A percentile compares a stretch with the other conserved stretches of the same genome.
phyloP scores from a whole-genome alignment of 2,888 invertebrate species.

The Lathronympha strigana region DNA sequence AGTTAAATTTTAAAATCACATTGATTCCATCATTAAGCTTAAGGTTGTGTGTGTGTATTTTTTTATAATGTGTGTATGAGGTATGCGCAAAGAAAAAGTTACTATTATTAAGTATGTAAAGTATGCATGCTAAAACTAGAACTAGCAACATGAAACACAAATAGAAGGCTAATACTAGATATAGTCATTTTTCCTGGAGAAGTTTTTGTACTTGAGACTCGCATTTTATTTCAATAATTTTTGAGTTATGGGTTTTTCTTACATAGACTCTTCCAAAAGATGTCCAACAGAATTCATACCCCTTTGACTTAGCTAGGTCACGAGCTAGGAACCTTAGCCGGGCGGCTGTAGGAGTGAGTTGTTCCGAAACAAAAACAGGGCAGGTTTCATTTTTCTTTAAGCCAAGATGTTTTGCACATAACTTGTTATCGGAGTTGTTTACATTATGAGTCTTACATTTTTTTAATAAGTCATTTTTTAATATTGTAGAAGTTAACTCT shows the following conservation, averaged over 20 bases:
- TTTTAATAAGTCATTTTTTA: constrained; percentile 41
- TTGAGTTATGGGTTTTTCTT: constrained; percentile 40
- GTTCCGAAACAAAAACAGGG: constrained; percentile 44
- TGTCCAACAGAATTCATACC: constrained; percentile 45
- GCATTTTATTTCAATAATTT: constrained; percentile 41
- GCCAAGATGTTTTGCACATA: constrained; percentile 46
- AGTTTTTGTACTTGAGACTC: constrained; percentile 38
- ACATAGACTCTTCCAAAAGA: constrained; percentile 44
- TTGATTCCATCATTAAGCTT: too few species aligned
- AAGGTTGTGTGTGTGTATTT: too few species aligned
- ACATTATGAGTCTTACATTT: constrained; percentile 43
- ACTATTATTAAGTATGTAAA: too few species aligned
- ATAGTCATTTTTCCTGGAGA: constrained; percentile 16
- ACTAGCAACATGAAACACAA: neutral
- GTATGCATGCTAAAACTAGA: too few species aligned
- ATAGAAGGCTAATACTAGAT: neutral
- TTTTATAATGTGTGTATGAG: too few species aligned
- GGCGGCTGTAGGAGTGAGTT: constrained; percentile 44
- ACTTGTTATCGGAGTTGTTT: constrained; percentile 42
- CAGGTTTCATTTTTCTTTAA: constrained; percentile 36
- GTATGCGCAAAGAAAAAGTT: too few species aligned
- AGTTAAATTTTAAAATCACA: too few species aligned
- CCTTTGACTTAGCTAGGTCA: constrained; percentile 42
- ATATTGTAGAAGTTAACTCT: constrained; percentile 43
- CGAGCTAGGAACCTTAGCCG: constrained; percentile 45